Percentiles rank a stretch among this genome's conserved stretches.
Evolutionary conservation across 2,797 vertebrate species (phyloP).

Genomic region (Sciurus vulgaris): DNA sequence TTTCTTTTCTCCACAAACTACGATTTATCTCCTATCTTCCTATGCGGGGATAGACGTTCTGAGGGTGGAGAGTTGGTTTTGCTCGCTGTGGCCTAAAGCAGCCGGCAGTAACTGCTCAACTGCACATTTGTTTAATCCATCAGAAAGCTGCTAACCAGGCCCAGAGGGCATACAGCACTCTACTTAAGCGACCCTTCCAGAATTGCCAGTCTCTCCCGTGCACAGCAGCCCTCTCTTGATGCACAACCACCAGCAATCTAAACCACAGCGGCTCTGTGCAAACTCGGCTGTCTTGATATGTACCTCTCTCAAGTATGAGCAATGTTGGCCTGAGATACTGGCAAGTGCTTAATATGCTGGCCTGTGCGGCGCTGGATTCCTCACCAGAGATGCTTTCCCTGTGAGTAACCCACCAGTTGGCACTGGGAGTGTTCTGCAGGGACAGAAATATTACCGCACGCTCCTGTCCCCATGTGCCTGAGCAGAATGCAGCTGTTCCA

Average conservation of each 20-base stretch:
- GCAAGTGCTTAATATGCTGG: neutral
- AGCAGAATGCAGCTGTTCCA: neutral
- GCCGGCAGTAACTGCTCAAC: neutral
- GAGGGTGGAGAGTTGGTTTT: neutral
- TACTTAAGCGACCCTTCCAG: neutral
- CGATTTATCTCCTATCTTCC: neutral
- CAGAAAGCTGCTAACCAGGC: neutral
- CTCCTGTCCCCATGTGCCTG: accelerated
- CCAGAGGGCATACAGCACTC: neutral
- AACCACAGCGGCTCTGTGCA: accelerated
- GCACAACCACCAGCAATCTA: neutral
- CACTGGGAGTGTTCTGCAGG: accelerated
- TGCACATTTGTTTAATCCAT: neutral
- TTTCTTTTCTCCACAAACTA: neutral
- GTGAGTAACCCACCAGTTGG: neutral
- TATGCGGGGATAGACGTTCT: neutral
- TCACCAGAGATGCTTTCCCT: neutral
- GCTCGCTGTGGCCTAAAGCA: accelerated
- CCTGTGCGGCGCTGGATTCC: accelerated
- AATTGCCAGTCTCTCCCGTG: accelerated
- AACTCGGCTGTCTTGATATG: accelerated
- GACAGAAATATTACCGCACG: accelerated
- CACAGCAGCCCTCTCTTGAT: neutral
- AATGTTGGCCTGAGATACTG: accelerated
- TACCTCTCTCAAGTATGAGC: neutral